phyloP scores from a whole-genome alignment of 1,140 invertebrate genomes.

The Ips nitidus region DNA sequence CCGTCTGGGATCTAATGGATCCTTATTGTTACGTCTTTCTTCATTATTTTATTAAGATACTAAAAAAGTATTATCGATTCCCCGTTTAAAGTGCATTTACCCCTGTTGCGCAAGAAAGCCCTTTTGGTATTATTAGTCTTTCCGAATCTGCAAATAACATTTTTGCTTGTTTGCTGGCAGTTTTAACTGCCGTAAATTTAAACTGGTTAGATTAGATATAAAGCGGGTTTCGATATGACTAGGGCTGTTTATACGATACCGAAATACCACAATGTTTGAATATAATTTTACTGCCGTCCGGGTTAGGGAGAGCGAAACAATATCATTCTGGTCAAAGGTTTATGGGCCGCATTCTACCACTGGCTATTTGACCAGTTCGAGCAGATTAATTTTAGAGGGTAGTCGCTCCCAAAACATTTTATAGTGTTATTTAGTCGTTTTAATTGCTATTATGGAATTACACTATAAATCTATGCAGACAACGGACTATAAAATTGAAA shows the following conservation, averaged over 20 bases:
- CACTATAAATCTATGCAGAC: constrained; percentile 22
- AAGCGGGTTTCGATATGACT: not conserved
- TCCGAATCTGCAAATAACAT: too few relatives aligned
- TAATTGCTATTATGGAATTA: constrained; percentile 33
- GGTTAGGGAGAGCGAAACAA: constrained; percentile 16
- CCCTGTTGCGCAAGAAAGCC: not conserved
- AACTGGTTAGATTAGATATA: constrained; percentile 2
- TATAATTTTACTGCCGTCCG: constrained; percentile 16
- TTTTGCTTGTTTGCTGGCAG: too few relatives aligned
- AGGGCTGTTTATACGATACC: not conserved
- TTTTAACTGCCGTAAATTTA: not conserved
- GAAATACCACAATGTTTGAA: constrained; percentile 18
- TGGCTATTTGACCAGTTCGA: constrained; percentile 27
- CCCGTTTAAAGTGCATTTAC: constrained; percentile 21
- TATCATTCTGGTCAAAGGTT: constrained; percentile 31
- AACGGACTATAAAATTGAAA: constrained; percentile 29
- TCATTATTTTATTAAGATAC: constrained; percentile 25
- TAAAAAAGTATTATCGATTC: constrained; percentile 24
- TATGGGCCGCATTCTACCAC: constrained; percentile 31
- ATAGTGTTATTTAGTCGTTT: constrained; percentile 35
- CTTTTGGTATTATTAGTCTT: not conserved
- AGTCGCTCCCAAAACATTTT: constrained; percentile 26
- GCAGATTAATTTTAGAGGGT: constrained; percentile 31
- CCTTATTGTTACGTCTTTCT: constrained; percentile 20
- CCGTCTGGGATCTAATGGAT: constrained; percentile 23